These are phyloP conservation scores for Puma concolor DNA, from an alignment of 2,113 vertebrate species.

Conservation along the genomic window DNA sequence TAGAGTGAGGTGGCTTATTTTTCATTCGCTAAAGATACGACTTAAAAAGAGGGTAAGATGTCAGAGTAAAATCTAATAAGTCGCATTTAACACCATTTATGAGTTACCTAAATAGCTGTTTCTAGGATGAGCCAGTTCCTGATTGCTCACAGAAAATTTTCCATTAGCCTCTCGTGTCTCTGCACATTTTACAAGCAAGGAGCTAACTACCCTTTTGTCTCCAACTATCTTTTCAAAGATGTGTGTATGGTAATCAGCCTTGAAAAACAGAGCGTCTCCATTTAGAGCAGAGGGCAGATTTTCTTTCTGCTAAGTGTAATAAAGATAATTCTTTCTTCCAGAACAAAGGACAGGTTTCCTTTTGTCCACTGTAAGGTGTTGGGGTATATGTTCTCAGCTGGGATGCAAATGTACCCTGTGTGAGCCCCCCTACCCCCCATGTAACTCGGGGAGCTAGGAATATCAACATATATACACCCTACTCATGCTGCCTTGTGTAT, in stretches of 20 bases:
- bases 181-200: not conserved
- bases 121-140: not conserved
- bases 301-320: not conserved
- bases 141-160: not conserved
- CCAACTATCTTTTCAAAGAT: not conserved
- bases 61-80: not conserved
- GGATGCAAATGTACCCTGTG: not conserved
- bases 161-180: not conserved
- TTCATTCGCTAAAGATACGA: not conserved
- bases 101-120: not conserved
- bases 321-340: not conserved
- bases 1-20: not conserved
- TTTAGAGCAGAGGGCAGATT: not conserved
- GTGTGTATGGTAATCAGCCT: not conserved
- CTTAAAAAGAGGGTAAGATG: not conserved
- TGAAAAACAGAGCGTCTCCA: not conserved
- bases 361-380: not conserved
- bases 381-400: not conserved
- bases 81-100: not conserved
- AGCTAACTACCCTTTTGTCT: not conserved
- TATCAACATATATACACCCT: not conserved
- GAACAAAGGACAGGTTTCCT: not conserved
- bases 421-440: not conserved
- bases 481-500: not conserved
- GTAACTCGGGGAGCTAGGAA: not conserved